These are phyloP conservation scores for Drosophila colorata DNA, from an alignment of 2,888 invertebrate species.

Conservation along the genomic window DNA sequence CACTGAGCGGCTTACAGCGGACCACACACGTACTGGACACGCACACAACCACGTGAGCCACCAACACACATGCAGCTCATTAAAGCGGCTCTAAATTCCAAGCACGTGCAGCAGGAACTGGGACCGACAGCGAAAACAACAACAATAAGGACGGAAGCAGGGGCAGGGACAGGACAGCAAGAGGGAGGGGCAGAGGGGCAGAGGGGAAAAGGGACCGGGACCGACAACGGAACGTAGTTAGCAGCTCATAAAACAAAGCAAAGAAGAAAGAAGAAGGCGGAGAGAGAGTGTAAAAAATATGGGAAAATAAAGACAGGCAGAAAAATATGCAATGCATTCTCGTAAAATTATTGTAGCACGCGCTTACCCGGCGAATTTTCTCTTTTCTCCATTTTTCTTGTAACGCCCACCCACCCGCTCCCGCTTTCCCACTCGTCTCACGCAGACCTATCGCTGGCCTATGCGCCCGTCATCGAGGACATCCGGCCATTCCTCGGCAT, in stretches of 20 bases:
- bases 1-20: slow-evolving; percentile 60
- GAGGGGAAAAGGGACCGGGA: slow-evolving; percentile 19
- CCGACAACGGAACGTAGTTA: slow-evolving; percentile 71
- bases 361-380: slow-evolving; percentile 39
- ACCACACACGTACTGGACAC: slow-evolving; percentile 54
- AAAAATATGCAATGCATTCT: slow-evolving; percentile 48
- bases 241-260: slow-evolving; percentile 80
- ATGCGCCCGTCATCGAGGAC: slow-evolving; percentile 86
- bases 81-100: slow-evolving; percentile 74
- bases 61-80: slow-evolving; percentile 73
- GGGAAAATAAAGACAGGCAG: slow-evolving; percentile 26
- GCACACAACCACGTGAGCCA: slow-evolving; percentile 23
- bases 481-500: slow-evolving; percentile 87
- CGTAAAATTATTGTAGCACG: slow-evolving; percentile 45
- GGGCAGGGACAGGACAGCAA: slow-evolving; percentile 7
- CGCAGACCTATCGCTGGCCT: slow-evolving; percentile 84
- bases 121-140: slow-evolving; percentile 52
- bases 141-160: slow-evolving; percentile 18
- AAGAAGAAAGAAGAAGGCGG: slow-evolving; percentile 20
- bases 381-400: slow-evolving; percentile 13
- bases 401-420: background rate
- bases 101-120: slow-evolving; percentile 67
- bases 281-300: slow-evolving; percentile 10
- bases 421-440: background rate
- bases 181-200: no score